Evolutionary conservation across 2,888 invertebrate species (phyloP).

Genomic region (Esperia sulphurella): DNA sequence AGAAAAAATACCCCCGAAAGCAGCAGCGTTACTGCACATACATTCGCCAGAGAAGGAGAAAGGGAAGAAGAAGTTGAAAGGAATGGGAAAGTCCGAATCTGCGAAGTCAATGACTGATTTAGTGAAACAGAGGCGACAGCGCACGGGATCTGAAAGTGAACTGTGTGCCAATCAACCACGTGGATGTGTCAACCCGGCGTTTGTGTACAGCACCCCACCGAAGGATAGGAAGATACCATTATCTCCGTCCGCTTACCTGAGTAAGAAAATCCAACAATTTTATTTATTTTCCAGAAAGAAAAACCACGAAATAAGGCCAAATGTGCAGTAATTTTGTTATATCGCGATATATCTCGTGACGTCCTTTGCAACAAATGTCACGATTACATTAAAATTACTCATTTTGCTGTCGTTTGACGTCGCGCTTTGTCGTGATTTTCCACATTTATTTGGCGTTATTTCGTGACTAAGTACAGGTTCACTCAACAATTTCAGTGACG

Average conservation of each 20-base stretch:
- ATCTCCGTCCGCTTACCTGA: conserved; percentile 66
- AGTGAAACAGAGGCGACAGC: conserved; percentile 44
- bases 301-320: conserved; percentile 6
- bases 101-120: conserved; percentile 55
- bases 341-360: background rate
- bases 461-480: background rate
- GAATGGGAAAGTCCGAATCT: conserved; percentile 62
- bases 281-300: background rate
- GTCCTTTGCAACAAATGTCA: background rate
- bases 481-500: background rate
- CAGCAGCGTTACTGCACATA: conserved; percentile 80
- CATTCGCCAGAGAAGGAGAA: conserved; percentile 62
- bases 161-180: conserved; percentile 46
- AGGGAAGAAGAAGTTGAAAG: conserved; percentile 58
- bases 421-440: background rate
- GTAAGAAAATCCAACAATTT: conserved; percentile 46
- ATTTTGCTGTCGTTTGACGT: background rate
- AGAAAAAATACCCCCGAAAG: conserved; percentile 79
- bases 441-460: background rate
- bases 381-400: background rate
- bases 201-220: conserved; percentile 74
- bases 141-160: conserved; percentile 71
- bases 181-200: conserved; percentile 67
- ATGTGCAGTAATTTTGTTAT: conserved; percentile 3
- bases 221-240: conserved; percentile 66